phyloP scores from a whole-genome alignment of 35 echinoderm and acorn worm genomes.

The Lytechinus pictus region DNA sequence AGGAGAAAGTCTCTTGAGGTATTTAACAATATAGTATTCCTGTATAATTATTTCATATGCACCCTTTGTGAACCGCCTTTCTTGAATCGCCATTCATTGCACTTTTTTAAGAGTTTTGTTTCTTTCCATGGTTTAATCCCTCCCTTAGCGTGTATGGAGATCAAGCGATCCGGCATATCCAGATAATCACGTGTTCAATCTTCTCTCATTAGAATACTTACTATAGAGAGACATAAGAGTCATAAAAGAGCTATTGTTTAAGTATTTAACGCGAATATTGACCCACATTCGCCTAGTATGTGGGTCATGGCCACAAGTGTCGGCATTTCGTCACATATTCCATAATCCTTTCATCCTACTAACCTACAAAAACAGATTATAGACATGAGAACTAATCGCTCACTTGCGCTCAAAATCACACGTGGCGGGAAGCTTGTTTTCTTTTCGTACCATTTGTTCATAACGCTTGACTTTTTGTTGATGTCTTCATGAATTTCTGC shows the following conservation, averaged over 20 bases:
- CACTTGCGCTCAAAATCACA: constrained; percentile 8
- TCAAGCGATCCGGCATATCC: background rate
- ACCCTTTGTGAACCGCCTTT: background rate
- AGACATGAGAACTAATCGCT: constrained; percentile 18
- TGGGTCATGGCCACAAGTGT: constrained; percentile 23
- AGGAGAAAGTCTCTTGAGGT: too few relatives aligned
- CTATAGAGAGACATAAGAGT: background rate
- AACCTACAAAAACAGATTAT: constrained; percentile 20
- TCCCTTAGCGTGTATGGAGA: background rate
- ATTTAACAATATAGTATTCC: too few relatives aligned
- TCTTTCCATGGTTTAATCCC: background rate
- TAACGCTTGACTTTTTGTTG: background rate
- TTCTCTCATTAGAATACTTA: background rate
- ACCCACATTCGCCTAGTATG: background rate
- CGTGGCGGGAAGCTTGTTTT: background rate
- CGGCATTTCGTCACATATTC: constrained; percentile 5
- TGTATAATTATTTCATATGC: background rate
- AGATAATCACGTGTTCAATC: background rate
- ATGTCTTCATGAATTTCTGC: background rate
- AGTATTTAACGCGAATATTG: background rate
- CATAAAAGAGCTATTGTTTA: background rate
- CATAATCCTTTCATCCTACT: constrained; percentile 27
- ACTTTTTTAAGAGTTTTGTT: background rate
- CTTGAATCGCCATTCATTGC: background rate
- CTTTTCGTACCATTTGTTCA: background rate